phyloP scores from a whole-genome alignment of 2,113 vertebrate genomes.

The Erythrocercus mccallii region DNA sequence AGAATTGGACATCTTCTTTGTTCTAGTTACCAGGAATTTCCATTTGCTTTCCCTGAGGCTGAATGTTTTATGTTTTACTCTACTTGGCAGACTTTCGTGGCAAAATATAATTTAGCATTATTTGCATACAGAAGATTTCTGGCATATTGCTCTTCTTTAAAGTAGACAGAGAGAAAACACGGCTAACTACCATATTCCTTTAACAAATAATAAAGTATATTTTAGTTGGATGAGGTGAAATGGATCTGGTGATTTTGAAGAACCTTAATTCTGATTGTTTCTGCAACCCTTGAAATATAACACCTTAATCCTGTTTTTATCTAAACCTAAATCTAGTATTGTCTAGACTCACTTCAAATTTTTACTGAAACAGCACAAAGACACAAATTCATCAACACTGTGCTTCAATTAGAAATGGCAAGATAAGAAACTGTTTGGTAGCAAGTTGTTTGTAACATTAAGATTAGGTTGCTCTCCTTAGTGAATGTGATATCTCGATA shows the following conservation, averaged over 20 bases:
- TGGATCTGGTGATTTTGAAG: not conserved
- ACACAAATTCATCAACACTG: not conserved
- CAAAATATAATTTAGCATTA: not conserved
- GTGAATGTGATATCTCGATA: not conserved
- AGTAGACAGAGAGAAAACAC: not conserved
- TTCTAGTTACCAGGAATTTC: not conserved
- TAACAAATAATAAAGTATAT: not conserved
- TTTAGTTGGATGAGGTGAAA: not conserved
- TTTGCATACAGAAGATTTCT: not conserved
- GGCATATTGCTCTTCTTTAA: not conserved
- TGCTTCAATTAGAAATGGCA: not conserved
- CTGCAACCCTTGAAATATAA: not conserved
- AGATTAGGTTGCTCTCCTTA: not conserved
- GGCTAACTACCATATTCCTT: not conserved
- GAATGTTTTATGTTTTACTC: not conserved
- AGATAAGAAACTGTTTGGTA: not conserved
- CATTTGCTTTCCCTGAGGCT: not conserved
- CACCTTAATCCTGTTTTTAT: not conserved
- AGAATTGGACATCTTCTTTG: not conserved
- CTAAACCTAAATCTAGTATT: not conserved
- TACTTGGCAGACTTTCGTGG: not conserved
- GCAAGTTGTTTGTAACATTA: not conserved
- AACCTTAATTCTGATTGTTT: not conserved
- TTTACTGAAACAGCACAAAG: not conserved
- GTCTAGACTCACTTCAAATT: not conserved